Percentiles rank a stretch among this genome's conserved stretches.
Evolutionary conservation across 2,113 vertebrate species (phyloP).

Genomic region (Salminus brasiliensis): DNA sequence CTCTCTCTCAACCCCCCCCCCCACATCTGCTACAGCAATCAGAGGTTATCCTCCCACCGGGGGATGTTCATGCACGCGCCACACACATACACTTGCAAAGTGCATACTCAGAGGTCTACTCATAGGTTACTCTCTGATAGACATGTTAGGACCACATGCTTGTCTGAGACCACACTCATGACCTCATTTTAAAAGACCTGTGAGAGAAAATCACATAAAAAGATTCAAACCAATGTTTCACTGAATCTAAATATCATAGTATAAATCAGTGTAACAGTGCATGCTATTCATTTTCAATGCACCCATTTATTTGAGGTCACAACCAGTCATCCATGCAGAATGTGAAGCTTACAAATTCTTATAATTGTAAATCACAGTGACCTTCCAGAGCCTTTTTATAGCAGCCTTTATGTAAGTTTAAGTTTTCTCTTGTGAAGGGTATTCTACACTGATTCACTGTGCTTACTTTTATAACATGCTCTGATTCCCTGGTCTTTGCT

Average conservation of each 20-base stretch:
- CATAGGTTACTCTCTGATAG: slow-evolving; percentile 25
- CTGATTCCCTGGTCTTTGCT: slow-evolving; percentile 57
- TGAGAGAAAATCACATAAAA: slow-evolving; percentile 39
- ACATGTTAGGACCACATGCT: slow-evolving; percentile 18
- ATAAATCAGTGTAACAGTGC: slow-evolving; percentile 30
- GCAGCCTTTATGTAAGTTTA: background rate
- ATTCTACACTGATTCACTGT: background rate
- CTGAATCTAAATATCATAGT: slow-evolving; percentile 26
- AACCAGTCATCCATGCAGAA: slow-evolving; percentile 6
- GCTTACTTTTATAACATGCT: background rate
- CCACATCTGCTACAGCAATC: slow-evolving; percentile 66
- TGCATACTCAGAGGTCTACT: slow-evolving; percentile 5
- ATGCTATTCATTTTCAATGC: slow-evolving; percentile 29
- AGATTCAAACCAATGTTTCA: slow-evolving; percentile 32
- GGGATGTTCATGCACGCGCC: slow-evolving; percentile 48
- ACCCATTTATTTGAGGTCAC: slow-evolving; percentile 7
- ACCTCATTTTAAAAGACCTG: slow-evolving; percentile 36
- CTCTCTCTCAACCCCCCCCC: slow-evolving; percentile 13
- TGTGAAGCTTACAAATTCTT: slow-evolving; percentile 11
- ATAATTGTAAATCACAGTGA: slow-evolving; percentile 21
- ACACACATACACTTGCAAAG: slow-evolving; percentile 13
- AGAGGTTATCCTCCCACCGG: slow-evolving; percentile 59
- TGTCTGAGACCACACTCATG: slow-evolving; percentile 29
- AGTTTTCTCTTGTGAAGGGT: background rate
- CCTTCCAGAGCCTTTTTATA: background rate